phyloP scores from a whole-genome alignment of 2,888 invertebrate species.

The Sesamia inferens region DNA sequence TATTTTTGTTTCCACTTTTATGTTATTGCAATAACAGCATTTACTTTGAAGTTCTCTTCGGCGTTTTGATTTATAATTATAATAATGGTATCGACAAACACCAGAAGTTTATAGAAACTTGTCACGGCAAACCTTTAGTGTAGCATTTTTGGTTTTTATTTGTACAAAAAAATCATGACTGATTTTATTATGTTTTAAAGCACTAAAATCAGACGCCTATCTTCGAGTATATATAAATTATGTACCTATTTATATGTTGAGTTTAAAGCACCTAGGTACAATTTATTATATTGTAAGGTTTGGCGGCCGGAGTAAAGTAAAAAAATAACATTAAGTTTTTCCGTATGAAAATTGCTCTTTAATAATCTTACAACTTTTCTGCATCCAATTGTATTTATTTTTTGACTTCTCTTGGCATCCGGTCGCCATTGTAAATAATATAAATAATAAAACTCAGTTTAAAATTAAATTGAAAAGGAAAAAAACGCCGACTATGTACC shows the following conservation, averaged over 20 bases:
- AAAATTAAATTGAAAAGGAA: slow-evolving; percentile 65
- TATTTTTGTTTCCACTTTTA: neutral
- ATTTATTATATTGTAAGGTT: slow-evolving; percentile 70
- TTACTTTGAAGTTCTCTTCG: neutral
- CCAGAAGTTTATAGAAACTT: slow-evolving; percentile 12
- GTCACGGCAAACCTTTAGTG: slow-evolving; percentile 1
- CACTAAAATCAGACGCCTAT: slow-evolving; percentile 50
- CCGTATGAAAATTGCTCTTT: slow-evolving; percentile 22
- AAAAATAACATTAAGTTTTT: slow-evolving; percentile 3
- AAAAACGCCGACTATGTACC: slow-evolving; percentile 87
- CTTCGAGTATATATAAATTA: slow-evolving; percentile 40
- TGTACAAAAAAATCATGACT: slow-evolving; percentile 26
- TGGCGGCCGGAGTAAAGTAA: slow-evolving; percentile 60
- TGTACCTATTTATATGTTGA: slow-evolving; percentile 62
- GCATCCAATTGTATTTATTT: slow-evolving; percentile 35
- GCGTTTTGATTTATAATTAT: neutral
- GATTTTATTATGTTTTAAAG: slow-evolving; percentile 43
- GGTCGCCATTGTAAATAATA: slow-evolving; percentile 80
- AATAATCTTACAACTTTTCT: slow-evolving; percentile 18
- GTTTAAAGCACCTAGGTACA: slow-evolving; percentile 85
- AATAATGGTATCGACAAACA: slow-evolving; percentile 31
- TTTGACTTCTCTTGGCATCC: slow-evolving; percentile 69
- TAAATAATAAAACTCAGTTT: slow-evolving; percentile 67
- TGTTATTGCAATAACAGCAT: neutral
- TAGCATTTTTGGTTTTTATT: slow-evolving; percentile 14